Conservation (phyloP, 2,888 invertebrate genomes). For the Carpatolechia fugitivella region DNA sequence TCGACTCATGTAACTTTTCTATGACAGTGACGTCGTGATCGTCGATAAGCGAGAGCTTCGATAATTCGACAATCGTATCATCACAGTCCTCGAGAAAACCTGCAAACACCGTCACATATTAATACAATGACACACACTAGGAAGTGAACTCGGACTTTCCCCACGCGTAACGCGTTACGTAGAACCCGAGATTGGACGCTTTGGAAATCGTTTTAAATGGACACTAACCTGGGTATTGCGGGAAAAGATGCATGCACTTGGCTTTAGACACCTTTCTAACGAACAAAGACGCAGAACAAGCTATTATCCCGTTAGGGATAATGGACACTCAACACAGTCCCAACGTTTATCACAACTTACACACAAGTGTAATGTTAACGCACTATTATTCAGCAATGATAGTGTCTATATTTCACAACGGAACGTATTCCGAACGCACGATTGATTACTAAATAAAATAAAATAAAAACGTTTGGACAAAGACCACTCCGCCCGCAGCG, state of each 20-base stretch:
- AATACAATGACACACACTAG: slow-evolving; percentile 54
- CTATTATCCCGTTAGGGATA: slow-evolving; percentile 77
- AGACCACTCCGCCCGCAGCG: slow-evolving; percentile 47
- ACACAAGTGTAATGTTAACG: slow-evolving; percentile 14
- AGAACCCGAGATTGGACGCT: slow-evolving; percentile 27
- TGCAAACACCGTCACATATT: slow-evolving; percentile 44
- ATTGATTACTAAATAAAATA: slow-evolving; percentile 53
- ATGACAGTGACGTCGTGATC: slow-evolving; percentile 65
- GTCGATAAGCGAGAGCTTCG: slow-evolving; percentile 73
- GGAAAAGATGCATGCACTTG: slow-evolving; percentile 80
- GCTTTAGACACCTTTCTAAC: slow-evolving; percentile 71
- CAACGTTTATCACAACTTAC: slow-evolving; percentile 37
- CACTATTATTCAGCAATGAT: slow-evolving; percentile 57
- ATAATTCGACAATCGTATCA: slow-evolving; percentile 77
- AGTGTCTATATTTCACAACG: slow-evolving; percentile 45
- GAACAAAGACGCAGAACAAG: slow-evolving; percentile 75
- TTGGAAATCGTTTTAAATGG: neutral
- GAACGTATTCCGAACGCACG: slow-evolving; percentile 45
- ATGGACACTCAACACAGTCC: slow-evolving; percentile 66
- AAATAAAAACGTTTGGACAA: slow-evolving; percentile 68
- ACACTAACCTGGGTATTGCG: slow-evolving; percentile 76
- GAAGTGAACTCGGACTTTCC: slow-evolving; percentile 71
- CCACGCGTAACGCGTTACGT: slow-evolving; percentile 62
- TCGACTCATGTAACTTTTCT: slow-evolving; percentile 65
- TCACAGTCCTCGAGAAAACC: slow-evolving; percentile 79